These are phyloP conservation scores for Xiphophorus maculatus DNA, from an alignment of 2,113 vertebrate genomes.

Conservation along the genomic window DNA sequence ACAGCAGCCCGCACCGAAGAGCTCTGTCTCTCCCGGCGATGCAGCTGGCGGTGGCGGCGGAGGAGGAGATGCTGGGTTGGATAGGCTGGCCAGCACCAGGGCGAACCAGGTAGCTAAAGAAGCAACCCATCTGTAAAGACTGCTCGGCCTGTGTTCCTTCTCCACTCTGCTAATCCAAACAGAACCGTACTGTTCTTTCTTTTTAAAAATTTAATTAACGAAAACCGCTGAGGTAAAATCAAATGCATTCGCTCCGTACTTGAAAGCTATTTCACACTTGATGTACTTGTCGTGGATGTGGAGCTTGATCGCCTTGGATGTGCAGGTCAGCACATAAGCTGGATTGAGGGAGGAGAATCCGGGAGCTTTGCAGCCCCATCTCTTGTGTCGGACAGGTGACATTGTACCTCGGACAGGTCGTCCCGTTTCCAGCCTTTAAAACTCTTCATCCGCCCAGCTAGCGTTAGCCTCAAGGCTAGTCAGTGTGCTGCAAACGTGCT, in stretches of 20 bases:
- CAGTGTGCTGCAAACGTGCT: conserved; percentile 67
- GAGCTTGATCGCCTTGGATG: conserved; percentile 34
- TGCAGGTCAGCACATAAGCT: conserved; percentile 52
- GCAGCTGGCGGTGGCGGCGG: conserved; percentile 79
- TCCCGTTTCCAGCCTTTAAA: conserved; percentile 44
- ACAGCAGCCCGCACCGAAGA: conserved; percentile 82
- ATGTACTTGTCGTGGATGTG: conserved; percentile 9
- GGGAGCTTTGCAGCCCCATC: conserved; percentile 20
- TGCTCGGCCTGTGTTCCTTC: conserved; percentile 38
- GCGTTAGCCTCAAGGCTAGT: conserved; percentile 60
- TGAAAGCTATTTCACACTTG: conserved; percentile 31
- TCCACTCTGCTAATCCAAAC: conserved; percentile 31
- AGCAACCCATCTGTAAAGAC: conserved; percentile 20
- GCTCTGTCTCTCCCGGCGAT: conserved; percentile 79
- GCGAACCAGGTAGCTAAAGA: conserved; percentile 76
- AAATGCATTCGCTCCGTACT: conserved; percentile 3
- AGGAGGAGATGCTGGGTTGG: conserved; percentile 76
- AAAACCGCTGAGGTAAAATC: conserved; percentile 23
- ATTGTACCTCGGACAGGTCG: conserved; percentile 56
- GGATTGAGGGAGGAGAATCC: conserved; percentile 21
- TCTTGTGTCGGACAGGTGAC: conserved; percentile 59
- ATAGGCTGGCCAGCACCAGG: conserved; percentile 83
- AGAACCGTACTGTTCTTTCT: conserved; percentile 37
- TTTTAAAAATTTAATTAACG: background rate
- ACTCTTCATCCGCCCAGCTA: conserved; percentile 50